Base-by-base conservation (phyloP, 2,888 invertebrate species). In the Cloeon dipterum region DNA sequence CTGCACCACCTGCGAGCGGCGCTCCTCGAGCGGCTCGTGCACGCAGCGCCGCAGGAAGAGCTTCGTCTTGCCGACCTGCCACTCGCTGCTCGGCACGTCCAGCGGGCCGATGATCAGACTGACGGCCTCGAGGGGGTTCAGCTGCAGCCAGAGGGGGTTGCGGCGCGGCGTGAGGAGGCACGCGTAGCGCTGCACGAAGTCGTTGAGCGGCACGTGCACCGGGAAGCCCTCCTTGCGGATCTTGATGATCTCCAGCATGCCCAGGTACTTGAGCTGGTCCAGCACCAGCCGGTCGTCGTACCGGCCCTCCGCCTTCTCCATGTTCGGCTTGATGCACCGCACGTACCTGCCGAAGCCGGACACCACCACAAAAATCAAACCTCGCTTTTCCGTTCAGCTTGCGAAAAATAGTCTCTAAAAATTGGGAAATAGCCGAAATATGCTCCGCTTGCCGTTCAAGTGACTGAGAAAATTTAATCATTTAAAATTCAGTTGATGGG, bases 211-310 rank as follows among this genome's bases (percentile, higher is more conserved):
- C 57, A 85, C 65, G 51, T 89, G 88, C 44, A 86, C 71, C 1
- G 88, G 88, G 57, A 74, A 89, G 3, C 88, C 88, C 54, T 88
- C 86, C 48, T 82, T 75, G 4, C 88, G 63, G 43, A 89, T 89
- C 42, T 85, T 66, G 46, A 89, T 88, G 45, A 89, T 88, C 55
- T 89, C 88, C 53, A 86, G 64, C 85, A 89, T 88, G 41, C 88
- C 89, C 42, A 89, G 65, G 60, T 89, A 89, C 49, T 75, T 73
- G 35, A 89, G 61, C 56, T 89, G 89, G 50, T 86, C 85, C 46
- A 82, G 59, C 2, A 89, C 88, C 40, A 88, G 61, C 38, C 70
- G 68, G 40, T 75, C 73, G 52, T 75, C 76, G 57, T 78, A 89
- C 49, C 71, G 68, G 49, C 83, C 71, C 0, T 83, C 69, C 37